Evolutionary conservation across 1,140 invertebrate genomes (phyloP), one percentile per base, ranked within the genome.

Genomic region (Zophobas atratus): DNA sequence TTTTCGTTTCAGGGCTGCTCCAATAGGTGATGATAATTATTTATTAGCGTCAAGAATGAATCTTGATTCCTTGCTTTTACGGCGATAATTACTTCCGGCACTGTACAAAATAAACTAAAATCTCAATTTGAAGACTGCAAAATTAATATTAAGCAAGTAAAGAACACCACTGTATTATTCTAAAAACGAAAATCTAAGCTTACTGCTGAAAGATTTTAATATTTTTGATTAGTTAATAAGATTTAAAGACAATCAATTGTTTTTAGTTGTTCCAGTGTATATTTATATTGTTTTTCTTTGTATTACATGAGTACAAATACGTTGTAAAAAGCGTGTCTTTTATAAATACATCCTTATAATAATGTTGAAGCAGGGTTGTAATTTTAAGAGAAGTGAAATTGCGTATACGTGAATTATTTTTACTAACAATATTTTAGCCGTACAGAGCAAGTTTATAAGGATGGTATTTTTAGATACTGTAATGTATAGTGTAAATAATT

Each of bases 1-100:
- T 4, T 56, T 56, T 74, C 43, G 84, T 81, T 88, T 88, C 84
- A 94, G 93, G 81, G 93, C 95, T 89, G 94, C 94, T 57, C 95
- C 95, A 3, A 96, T 96, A 80, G 95, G 94, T 74, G 94, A 96
- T 84, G 94, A 96, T 85, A 96, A 96, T 86, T 96, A 96, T 86
- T 89, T 96, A 74, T 89, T 92, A 81, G 90, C 90, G 63, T 88
- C 88, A 36, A 84, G 88, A 77, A 88, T 88, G 78, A 88, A 88
- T 70, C 86, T 88, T 67, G 89, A 88, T 79, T 84, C 76, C 77
- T 82, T 73, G 20, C 39, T 76, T 33, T 46, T 75, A 43, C 56
- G 73, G 71, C 77, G 71, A 33, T 39, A 71, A 67, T 39, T 73
- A 39, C 48, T 71, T 51, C 35, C 70, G 39, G 73, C 53, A 56